These are phyloP conservation scores for Oncorhynchus clarkii DNA, from an alignment of 2,113 vertebrate species.

Conservation along the genomic window DNA sequence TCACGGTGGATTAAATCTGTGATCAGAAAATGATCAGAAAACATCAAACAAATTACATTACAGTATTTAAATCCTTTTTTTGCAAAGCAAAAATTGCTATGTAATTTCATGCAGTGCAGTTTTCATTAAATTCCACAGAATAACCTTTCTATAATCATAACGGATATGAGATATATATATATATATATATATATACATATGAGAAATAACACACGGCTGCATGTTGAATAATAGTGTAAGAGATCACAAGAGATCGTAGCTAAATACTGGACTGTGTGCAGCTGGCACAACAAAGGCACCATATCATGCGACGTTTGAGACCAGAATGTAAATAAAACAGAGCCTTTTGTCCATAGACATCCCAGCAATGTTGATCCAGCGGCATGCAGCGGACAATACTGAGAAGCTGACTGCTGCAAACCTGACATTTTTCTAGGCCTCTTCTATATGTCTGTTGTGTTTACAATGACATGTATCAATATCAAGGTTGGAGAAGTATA, in stretches of 20 bases:
- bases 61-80: neutral
- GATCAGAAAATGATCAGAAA: neutral
- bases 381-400: too few species aligned
- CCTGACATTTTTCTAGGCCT: too few species aligned
- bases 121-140: neutral
- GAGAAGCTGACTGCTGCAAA: too few species aligned
- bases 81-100: neutral
- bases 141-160: neutral
- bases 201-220: neutral
- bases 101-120: neutral
- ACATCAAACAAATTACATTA: neutral
- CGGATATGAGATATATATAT: too few species aligned
- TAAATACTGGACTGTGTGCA: neutral
- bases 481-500: too few species aligned
- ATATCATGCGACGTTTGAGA: constrained; percentile 14
- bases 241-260: neutral
- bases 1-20: neutral
- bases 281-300: neutral
- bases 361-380: constrained; percentile 2
- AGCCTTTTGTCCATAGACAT: constrained; percentile 34
- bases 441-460: too few species aligned
- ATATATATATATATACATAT: neutral
- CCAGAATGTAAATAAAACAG: constrained; percentile 23
- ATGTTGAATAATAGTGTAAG: neutral
- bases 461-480: too few species aligned